Base-by-base conservation (phyloP, 2,888 invertebrate species). In the Hirtodrosophila confusa region DNA sequence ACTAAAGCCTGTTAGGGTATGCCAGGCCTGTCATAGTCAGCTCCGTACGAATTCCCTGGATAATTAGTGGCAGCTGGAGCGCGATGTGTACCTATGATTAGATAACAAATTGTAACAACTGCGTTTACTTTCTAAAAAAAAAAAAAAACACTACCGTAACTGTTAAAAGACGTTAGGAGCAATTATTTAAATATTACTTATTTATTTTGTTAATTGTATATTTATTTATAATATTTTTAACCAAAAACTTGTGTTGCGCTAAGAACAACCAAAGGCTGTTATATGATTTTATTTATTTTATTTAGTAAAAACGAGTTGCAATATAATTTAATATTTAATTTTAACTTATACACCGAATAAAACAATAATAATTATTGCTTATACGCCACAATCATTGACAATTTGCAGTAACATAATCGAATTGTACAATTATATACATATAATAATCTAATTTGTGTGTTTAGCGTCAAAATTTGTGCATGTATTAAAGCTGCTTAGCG, bases 1-100 rank as follows among this genome's bases (percentile, higher is more conserved):
- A 82, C 92, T 97, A 75, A 97, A 98, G 67, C 98, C 99, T 29
- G 99, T 99, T 44, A 94, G 99, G 79, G 99, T 99, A 11, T 99
- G 99, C 91, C 98, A 98, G 91, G 94, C 95, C 50, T 99, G 99
- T 92, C 97, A 96, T 90, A 93, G 94, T 48, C 92, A 93, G 47
- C 91, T 95, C 41, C 89, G 90, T 45, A 61, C 90, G 23, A 88
- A 77, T 74, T 91, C 91, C 1, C 75, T 89, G 33, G 91, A 91
- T 35, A 90, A 90, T 78, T 91, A 90, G 82, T 33, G 10, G 3
- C 35, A 31, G 31, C 29, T 31, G 33, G 8, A 35, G 41, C 31
- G n/a, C 9, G 41, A 45, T 36, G 9, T 53, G 51, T 58, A 62
- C 41, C 75, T 51, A 41, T 24, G 31, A 58, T 40, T 29, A 35